These are phyloP conservation scores for Brenthis hecate DNA, from an alignment of 2,888 invertebrate genomes.

Conservation along the genomic window DNA sequence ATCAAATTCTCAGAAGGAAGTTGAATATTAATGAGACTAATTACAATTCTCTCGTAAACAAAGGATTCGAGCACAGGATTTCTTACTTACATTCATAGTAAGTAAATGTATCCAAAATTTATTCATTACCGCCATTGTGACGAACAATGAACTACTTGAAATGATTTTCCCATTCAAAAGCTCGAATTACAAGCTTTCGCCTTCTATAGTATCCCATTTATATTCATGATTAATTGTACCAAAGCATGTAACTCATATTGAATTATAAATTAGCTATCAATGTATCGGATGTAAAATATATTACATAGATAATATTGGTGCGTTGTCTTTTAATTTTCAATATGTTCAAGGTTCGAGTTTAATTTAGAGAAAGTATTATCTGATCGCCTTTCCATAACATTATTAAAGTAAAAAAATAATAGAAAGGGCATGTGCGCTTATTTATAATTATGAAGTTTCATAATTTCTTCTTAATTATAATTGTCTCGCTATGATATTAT, in stretches of 20 bases:
- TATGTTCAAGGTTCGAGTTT: too few relatives aligned
- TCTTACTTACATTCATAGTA: slow-evolving; percentile 18
- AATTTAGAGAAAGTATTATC: too few relatives aligned
- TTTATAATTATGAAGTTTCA: too few relatives aligned
- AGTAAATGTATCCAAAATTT: slow-evolving; percentile 22
- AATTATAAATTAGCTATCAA: slow-evolving; percentile 21
- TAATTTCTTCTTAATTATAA: too few relatives aligned
- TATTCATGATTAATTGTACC: neutral
- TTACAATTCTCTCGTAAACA: slow-evolving; percentile 13
- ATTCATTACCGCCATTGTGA: slow-evolving; percentile 25
- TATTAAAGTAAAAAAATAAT: too few relatives aligned
- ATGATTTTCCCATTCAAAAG: slow-evolving; percentile 16
- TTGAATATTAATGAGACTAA: slow-evolving; percentile 4
- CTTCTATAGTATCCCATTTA: neutral
- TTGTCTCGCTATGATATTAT: too few relatives aligned
- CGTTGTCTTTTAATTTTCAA: too few relatives aligned
- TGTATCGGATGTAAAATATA: too few relatives aligned
- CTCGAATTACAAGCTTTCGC: slow-evolving; percentile 5
- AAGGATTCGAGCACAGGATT: slow-evolving; percentile 1
- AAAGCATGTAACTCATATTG: too few relatives aligned
- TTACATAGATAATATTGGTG: too few relatives aligned
- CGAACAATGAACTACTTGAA: slow-evolving; percentile 12
- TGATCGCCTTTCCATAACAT: too few relatives aligned
- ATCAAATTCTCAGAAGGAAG: neutral
- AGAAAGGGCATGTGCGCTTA: too few relatives aligned